Conservation (phyloP, 2,888 invertebrate genomes). For the Diadegma fenestrale region DNA sequence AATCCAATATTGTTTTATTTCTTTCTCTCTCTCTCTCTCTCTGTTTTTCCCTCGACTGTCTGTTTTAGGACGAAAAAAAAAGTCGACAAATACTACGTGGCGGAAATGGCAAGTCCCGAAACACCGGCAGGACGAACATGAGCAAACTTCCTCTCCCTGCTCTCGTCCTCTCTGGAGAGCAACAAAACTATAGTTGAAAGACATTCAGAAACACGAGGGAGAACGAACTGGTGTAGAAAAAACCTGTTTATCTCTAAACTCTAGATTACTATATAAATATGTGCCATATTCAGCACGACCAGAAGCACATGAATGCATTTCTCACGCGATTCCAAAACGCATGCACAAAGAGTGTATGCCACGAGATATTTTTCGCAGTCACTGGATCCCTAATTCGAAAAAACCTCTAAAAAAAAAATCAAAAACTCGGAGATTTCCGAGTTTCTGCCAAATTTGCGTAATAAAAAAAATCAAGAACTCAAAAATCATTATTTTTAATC, state of each 20-base stretch:
- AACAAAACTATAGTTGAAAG: not conserved
- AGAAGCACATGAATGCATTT: not conserved
- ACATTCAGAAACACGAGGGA: constrained; percentile 15
- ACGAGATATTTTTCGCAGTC: not conserved
- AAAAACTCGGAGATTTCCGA: not conserved
- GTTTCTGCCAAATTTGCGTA: not conserved
- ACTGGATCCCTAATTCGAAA: not conserved
- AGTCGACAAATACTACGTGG: constrained; percentile 5
- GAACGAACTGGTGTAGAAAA: constrained; percentile 17
- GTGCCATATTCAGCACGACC: not conserved
- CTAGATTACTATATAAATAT: constrained; percentile 50
- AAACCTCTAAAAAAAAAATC: not conserved
- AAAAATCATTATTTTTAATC: too few species aligned
- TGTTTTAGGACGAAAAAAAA: constrained; percentile 36
- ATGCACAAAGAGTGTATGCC: not conserved
- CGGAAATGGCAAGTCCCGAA: constrained; percentile 54
- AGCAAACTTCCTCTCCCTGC: constrained; percentile 57
- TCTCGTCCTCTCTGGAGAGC: not conserved
- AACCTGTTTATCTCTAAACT: constrained; percentile 3
- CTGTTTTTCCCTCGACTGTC: constrained; percentile 3
- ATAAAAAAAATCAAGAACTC: too few species aligned
- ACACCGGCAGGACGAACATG: constrained; percentile 26
- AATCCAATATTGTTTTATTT: not conserved
- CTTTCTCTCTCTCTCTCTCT: not conserved
- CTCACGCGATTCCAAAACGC: not conserved